Percentiles rank a stretch among this genome's conserved stretches.
phyloP scores from a whole-genome alignment of 2,888 invertebrate species.

The Clostera curtula region DNA sequence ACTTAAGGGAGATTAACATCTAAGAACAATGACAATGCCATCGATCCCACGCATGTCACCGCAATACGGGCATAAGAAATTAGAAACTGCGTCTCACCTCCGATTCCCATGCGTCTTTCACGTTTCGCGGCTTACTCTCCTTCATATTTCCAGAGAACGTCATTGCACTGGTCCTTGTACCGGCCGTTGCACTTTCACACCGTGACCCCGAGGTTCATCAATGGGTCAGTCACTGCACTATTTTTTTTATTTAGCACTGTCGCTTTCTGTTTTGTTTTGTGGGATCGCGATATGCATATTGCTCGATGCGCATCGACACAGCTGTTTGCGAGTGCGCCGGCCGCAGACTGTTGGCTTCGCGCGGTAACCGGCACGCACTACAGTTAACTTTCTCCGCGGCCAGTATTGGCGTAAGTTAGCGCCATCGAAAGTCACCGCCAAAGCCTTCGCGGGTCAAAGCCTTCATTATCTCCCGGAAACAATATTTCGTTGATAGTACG shows the following conservation, averaged over 20 bases:
- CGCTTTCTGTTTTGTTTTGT: constrained; percentile 54
- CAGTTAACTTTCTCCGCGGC: constrained; percentile 73
- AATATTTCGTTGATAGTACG: constrained; percentile 7
- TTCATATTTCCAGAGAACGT: constrained; percentile 67
- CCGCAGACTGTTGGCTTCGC: constrained; percentile 11
- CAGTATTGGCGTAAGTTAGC: constrained; percentile 51
- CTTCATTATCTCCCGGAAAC: constrained; percentile 38
- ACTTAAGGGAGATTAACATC: constrained; percentile 43
- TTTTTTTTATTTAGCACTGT: constrained; percentile 48
- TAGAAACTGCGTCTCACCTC: constrained; percentile 52
- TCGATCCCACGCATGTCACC: constrained; percentile 32
- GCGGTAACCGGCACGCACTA: constrained; percentile 67
- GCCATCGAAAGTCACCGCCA: constrained; percentile 64
- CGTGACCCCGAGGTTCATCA: constrained; percentile 24
- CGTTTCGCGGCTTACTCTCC: constrained; percentile 59
- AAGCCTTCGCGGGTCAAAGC: constrained; percentile 60
- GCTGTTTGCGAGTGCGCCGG: constrained; percentile 10
- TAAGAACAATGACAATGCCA: constrained; percentile 37
- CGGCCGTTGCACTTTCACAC: constrained; percentile 49
- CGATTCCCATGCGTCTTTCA: constrained; percentile 65
- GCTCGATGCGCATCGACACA: constrained; percentile 36
- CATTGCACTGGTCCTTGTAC: constrained; percentile 47
- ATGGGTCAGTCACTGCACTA: constrained; percentile 18
- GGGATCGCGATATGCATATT: constrained; percentile 26
- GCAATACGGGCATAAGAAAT: constrained; percentile 26